Evolutionary conservation across 2,888 invertebrate species (phyloP), one percentile per base, ranked within the genome.

Genomic region (Drosophila neutralis): DNA sequence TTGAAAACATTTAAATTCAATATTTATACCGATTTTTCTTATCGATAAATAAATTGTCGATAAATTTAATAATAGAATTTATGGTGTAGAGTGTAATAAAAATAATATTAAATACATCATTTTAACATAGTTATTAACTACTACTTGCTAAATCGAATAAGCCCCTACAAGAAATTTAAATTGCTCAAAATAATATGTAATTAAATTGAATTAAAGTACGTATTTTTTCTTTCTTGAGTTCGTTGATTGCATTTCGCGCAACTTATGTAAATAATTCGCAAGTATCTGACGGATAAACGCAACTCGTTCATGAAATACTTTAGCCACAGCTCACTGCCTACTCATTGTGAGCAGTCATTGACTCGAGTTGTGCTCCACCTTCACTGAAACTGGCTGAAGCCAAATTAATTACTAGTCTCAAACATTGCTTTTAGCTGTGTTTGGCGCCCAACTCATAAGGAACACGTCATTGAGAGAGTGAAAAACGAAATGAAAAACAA

Each of bases 351-450:
- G 49, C 77, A 86, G 81, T 86, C 78, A 67, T 68, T 83, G 76
- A 78, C 81, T 86, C 33, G 24, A 27, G n/a, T 35, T 49, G 24
- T 40, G 64, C 58, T 56, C 70, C 72, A 64, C 72, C 79, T 73
- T 76, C 86, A 57, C 54, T 54, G 51, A 24, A 51, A 31, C 71
- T 36, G 65, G 49, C 75, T 61, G 33, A 72, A 71, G 67, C 57
- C 58, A 69, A 83, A 73, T 76, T 82, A 83, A 83, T 82, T 85
- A 85, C 77, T 54, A 58, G 70, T 57, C 56, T 51, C 58, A 18
- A 57, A 53, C 61, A 49, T 70, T 60, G 48, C 33, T 36, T 59
- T 40, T 36, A 5, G 31, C 13, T 56, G 27, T 29, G 21, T 11
- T 51, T 57, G 10, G 11, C 53, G 76, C 52, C 66, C 49, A 69